Evolutionary conservation across 1,140 invertebrate genomes (phyloP).

Genomic region (Atta cephalotes): DNA sequence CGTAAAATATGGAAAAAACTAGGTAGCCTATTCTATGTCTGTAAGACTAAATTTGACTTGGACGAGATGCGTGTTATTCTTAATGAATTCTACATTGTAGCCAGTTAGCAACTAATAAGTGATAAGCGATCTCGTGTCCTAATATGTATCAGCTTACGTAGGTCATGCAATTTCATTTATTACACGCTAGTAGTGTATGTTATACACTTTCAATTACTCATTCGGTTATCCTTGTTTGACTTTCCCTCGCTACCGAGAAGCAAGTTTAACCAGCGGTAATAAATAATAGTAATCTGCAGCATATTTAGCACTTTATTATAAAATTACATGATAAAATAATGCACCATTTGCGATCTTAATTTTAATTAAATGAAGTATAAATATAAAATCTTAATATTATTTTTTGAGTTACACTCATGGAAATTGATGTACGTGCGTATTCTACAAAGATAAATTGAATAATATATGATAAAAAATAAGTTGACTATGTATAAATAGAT

Average conservation of each 20-base stretch:
- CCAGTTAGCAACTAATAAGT: constrained; percentile 17
- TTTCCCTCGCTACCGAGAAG: neutral
- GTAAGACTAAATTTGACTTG: constrained; percentile 14
- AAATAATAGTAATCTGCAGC: constrained; percentile 18
- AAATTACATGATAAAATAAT: constrained; percentile 5
- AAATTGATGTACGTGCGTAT: neutral
- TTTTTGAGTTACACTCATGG: neutral
- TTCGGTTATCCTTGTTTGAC: neutral
- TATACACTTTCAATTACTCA: constrained; percentile 14
- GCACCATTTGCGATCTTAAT: neutral
- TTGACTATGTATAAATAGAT: neutral
- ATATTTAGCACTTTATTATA: neutral
- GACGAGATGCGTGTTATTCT: neutral
- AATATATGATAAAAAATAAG: neutral
- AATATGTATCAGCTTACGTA: neutral
- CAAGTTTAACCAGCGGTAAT: neutral
- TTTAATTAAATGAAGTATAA: neutral
- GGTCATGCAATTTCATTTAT: constrained; percentile 50
- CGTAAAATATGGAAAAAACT: neutral
- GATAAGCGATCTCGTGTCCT: constrained; percentile 47
- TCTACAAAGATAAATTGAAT: neutral
- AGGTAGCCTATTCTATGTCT: neutral
- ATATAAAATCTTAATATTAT: neutral
- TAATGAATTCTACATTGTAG: constrained; percentile 22
- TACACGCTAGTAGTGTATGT: neutral